A percentile compares a stretch with the other conserved stretches of the same genome.
Conservation (phyloP, 1,140 invertebrate genomes). For the Hylaeus volcanicus region DNA sequence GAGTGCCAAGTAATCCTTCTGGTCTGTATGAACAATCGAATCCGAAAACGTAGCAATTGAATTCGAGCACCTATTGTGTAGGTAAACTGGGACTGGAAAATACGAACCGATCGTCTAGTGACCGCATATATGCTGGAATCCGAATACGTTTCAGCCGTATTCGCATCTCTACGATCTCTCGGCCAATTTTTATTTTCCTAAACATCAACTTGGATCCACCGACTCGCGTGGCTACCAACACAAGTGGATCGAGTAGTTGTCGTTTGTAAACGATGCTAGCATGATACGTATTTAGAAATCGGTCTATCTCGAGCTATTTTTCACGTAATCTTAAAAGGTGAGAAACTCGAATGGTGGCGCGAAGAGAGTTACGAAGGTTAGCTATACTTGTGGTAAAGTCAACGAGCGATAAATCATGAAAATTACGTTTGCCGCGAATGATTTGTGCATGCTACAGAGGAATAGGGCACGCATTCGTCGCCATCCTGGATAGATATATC, state of each 20-base stretch:
- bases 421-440: not conserved
- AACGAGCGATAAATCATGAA: not conserved
- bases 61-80: conserved; percentile 15
- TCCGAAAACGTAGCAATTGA: conserved; percentile 24
- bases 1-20: not conserved
- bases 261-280: too few species aligned
- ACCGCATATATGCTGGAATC: not conserved
- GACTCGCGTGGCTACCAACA: too few species aligned
- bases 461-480: not conserved
- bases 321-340: too few species aligned
- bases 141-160: not conserved
- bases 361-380: too few species aligned
- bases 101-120: not conserved
- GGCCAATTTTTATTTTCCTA: not conserved
- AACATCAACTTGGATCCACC: not conserved
- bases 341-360: too few species aligned
- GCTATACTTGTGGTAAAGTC: too few species aligned
- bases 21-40: not conserved
- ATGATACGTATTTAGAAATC: too few species aligned
- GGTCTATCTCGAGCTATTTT: too few species aligned
- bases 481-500: not conserved
- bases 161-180: not conserved
- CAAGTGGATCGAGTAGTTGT: too few species aligned
- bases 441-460: not conserved
- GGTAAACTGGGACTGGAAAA: conserved; percentile 9